Conservation (phyloP, 2,797 vertebrate species). For the Danio tinwini region DNA sequence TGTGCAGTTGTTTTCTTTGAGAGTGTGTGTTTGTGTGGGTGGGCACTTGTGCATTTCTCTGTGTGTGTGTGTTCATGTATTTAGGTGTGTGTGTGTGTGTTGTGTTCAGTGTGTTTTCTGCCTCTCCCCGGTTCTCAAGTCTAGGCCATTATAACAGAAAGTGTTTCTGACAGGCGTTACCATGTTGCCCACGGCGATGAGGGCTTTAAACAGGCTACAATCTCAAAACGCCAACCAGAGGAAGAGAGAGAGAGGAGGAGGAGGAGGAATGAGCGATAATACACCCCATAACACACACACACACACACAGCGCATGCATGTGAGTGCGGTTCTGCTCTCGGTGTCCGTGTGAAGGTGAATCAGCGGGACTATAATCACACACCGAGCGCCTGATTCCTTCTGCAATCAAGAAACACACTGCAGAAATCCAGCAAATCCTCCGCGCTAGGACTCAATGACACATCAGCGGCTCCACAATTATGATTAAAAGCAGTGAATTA, state of each 20-base stretch:
- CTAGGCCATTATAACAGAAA: constrained; percentile 54
- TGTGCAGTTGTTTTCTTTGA: background rate
- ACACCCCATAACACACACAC: too few relatives aligned
- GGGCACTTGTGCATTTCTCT: too few relatives aligned
- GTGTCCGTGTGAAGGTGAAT: constrained; percentile 15
- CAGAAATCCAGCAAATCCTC: too few relatives aligned
- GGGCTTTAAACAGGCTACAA: constrained; percentile 53
- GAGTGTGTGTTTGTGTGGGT: too few relatives aligned
- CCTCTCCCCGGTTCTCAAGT: constrained; percentile 29
- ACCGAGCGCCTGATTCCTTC: background rate
- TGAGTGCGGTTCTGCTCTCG: background rate
- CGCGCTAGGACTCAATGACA: background rate
- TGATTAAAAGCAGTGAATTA: constrained; percentile 34
- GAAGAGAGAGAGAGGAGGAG: constrained; percentile 14
- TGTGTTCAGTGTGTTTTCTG: background rate
- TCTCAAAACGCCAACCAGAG: constrained; percentile 42
- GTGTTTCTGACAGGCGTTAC: constrained; percentile 59
- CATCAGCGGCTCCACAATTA: background rate
- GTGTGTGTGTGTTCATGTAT: constrained; percentile 1
- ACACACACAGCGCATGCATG: background rate
- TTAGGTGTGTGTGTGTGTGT: constrained; percentile 60
- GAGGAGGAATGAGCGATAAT: constrained; percentile 8
- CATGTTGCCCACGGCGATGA: constrained; percentile 52
- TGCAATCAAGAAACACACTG: background rate
- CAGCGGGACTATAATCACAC: background rate